Conservation (phyloP, 2,113 vertebrate genomes). For the Acrocephalus kingi region DNA sequence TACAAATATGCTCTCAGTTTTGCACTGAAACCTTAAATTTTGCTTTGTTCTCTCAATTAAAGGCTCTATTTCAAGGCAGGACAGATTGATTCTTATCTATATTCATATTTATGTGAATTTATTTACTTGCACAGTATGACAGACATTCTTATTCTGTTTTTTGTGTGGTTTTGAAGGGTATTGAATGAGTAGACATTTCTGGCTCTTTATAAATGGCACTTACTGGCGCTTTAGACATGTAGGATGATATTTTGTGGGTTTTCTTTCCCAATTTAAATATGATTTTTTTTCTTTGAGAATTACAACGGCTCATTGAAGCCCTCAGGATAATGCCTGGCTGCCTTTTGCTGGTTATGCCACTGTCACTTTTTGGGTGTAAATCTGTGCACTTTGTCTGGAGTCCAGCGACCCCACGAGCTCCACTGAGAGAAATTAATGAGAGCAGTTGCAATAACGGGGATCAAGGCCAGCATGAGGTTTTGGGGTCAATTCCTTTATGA, state of each 20-base stretch:
- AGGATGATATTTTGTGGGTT: slow-evolving; percentile 4
- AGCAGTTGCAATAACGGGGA: background rate
- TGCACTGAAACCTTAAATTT: background rate
- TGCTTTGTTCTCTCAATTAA: slow-evolving; percentile 8
- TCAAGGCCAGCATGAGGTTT: background rate
- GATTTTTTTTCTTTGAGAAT: background rate
- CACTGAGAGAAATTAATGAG: background rate
- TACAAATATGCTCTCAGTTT: background rate
- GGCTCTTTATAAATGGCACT: slow-evolving; percentile 31
- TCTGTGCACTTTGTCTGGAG: background rate
- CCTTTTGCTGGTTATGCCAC: background rate
- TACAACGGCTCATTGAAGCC: background rate
- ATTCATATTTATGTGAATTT: slow-evolving; percentile 31
- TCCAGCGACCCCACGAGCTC: background rate
- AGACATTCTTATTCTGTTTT: background rate
- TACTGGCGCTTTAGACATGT: background rate
- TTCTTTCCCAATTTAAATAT: background rate
- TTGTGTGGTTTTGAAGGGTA: slow-evolving; percentile 33
- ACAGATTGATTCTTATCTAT: slow-evolving; percentile 17
- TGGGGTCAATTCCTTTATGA: background rate
- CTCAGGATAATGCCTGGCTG: background rate
- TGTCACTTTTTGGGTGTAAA: background rate
- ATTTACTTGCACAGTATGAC: background rate
- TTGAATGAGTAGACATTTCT: slow-evolving; percentile 8
- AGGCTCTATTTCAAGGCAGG: slow-evolving; percentile 26